A percentile compares a stretch with the other conserved stretches of the same genome.
Evolutionary conservation across 2,888 invertebrate genomes (phyloP).

Genomic region (Linyphia triangularis): DNA sequence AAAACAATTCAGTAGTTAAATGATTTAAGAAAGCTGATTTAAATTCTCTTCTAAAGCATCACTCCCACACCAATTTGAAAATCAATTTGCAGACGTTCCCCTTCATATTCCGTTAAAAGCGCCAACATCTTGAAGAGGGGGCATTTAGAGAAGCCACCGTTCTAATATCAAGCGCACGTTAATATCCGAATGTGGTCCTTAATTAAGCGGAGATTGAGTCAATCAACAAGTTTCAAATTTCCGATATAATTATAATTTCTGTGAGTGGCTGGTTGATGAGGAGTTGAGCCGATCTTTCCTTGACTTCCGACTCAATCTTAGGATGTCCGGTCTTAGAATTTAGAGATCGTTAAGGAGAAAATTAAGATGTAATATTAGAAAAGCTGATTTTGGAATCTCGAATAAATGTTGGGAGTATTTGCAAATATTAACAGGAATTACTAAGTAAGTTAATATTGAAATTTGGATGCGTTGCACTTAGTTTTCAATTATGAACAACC

Average conservation of each 20-base stretch:
- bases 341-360: slow-evolving; percentile 50
- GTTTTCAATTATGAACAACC: too few species aligned
- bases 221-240: slow-evolving; percentile 72
- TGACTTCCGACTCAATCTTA: slow-evolving; percentile 14
- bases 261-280: slow-evolving; percentile 18
- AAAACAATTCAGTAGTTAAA: too few species aligned
- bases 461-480: too few species aligned
- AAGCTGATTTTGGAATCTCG: too few species aligned
- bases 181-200: slow-evolving; percentile 54
- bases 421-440: too few species aligned
- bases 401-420: too few species aligned
- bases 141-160: slow-evolving; percentile 58
- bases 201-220: slow-evolving; percentile 65
- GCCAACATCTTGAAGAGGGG: slow-evolving; percentile 39
- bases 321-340: slow-evolving; percentile 45
- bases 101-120: not conserved
- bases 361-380: slow-evolving; percentile 14
- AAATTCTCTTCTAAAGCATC: not conserved
- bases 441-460: too few species aligned
- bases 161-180: slow-evolving; percentile 32
- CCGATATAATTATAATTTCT: slow-evolving; percentile 71
- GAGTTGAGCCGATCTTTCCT: not conserved
- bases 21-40: too few species aligned
- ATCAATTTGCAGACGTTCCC: slow-evolving; percentile 35
- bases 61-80: not conserved